phyloP scores from a whole-genome alignment of 2,888 invertebrate species.

The Chrysodeixis includens region DNA sequence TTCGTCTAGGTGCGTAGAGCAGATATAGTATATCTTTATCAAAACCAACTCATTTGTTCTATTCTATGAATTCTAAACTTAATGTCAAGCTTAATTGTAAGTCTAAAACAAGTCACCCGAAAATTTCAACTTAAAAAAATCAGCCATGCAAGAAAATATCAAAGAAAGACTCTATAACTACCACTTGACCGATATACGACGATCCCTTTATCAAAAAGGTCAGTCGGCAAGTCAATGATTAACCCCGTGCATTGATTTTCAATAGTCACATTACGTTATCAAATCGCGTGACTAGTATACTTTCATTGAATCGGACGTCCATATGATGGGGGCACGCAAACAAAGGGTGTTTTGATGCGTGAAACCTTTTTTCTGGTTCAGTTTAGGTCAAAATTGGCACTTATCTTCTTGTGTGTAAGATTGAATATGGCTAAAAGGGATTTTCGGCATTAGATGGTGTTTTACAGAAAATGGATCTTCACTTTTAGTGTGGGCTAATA shows the following conservation, averaged over 20 bases:
- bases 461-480: no score
- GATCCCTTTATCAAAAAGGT: conserved; percentile 36
- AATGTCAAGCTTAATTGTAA: not conserved
- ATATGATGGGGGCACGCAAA: conserved; percentile 53
- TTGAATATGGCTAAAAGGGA: not conserved
- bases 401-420: not conserved
- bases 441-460: no score
- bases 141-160: not conserved
- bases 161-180: not conserved
- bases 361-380: conserved; percentile 18
- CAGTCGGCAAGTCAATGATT: conserved; percentile 48
- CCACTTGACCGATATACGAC: conserved; percentile 14
- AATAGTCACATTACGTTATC: conserved; percentile 54
- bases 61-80: not conserved
- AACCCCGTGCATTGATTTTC: conserved; percentile 57
- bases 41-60: no score
- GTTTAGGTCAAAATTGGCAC: conserved; percentile 13
- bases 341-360: conserved; percentile 46
- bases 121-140: not conserved
- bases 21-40: no score
- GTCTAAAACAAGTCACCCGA: not conserved
- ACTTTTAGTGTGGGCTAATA: no score
- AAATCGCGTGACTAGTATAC: conserved; percentile 49
- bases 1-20: no score
- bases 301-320: conserved; percentile 44